Evolutionary conservation across 1,140 invertebrate genomes (phyloP), one percentile per base, ranked within the genome.

Genomic region (Cecropterus lyciades): DNA sequence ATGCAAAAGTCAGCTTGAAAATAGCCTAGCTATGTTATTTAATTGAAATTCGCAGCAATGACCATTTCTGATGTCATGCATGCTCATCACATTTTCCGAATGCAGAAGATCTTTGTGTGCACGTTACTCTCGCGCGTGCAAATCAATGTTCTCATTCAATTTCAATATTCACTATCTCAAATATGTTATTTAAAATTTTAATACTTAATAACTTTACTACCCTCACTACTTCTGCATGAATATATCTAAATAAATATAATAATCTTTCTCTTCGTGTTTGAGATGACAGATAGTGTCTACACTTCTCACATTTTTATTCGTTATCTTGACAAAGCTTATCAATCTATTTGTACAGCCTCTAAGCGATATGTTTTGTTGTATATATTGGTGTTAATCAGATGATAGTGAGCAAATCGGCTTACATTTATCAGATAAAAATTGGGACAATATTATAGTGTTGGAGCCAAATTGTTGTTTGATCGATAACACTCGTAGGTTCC

Each of bases 1-100:
- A 69, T 76, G 85, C 83, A 79, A 84, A 64, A 69, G 42, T 73
- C 79, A 73, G 85, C 84, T 88, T 91, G 73, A 62, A 73, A 74
- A 76, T 84, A 87, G 80, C 75, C 72, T 76, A 59, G 72, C 77
- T 79, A 63, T 81, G 70, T 69, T 70, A 59, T 72, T 42, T 45
- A 15, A 7, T n/a, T 42, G 3, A 52, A 49, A 62, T 49, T 60
- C 10, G 46, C 59, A 42, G 59, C 59, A 63, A 51, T 24, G 15
- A 37, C 30, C 27, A 62, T 62, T 62, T 51, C 27, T 13, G 27
- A 62, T 40, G 46, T 49, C 13, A 71, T 83, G 82, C 84, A 86
- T 84, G 84, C 75, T 76, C 69, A 65, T 49, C 51, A 64, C 65
- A 65, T 62, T 68, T 73, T 67, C 45, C 42, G 45, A 67, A 57